Percentiles rank a stretch among this genome's conserved stretches.
phyloP scores from a whole-genome alignment of 1,140 invertebrate species.

The Telenomus remus region DNA sequence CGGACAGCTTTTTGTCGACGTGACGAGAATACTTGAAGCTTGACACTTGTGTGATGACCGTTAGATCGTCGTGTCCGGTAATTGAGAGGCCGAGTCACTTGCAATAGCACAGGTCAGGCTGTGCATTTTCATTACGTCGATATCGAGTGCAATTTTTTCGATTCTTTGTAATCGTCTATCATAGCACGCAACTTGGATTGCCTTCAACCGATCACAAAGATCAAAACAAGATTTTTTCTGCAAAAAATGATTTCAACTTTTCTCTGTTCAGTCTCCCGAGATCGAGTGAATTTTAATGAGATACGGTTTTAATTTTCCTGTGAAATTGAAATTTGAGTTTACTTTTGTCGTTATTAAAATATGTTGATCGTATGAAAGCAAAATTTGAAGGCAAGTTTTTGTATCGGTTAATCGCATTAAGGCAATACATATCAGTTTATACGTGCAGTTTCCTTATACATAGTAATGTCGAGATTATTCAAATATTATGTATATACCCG shows the following conservation, averaged over 20 bases:
- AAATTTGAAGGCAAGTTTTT: too few species aligned
- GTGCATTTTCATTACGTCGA: slow-evolving; percentile 57
- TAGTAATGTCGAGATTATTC: slow-evolving; percentile 19
- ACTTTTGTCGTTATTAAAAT: too few species aligned
- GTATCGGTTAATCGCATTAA: too few species aligned
- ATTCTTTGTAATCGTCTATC: slow-evolving; percentile 49
- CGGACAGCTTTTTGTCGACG: slow-evolving; percentile 48
- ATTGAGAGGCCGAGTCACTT: slow-evolving; percentile 51
- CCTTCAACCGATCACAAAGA: too few species aligned
- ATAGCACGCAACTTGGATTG: slow-evolving; percentile 52
- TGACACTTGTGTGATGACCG: slow-evolving; percentile 50
- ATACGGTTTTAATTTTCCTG: too few species aligned
- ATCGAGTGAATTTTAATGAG: too few species aligned
- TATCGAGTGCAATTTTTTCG: slow-evolving; percentile 33
- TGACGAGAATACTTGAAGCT: slow-evolving; percentile 49
- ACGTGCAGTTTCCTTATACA: slow-evolving; percentile 10
- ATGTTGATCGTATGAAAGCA: too few species aligned
- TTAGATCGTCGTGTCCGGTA: slow-evolving; percentile 42
- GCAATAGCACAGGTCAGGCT: slow-evolving; percentile 41
- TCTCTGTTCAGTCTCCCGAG: too few species aligned
- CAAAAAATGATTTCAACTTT: too few species aligned
- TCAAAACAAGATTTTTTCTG: too few species aligned
- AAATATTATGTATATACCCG: slow-evolving; percentile 24
- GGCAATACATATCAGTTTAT: neutral
- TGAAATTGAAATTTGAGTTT: too few species aligned